phyloP scores from a whole-genome alignment of 2,797 vertebrate genomes.

The Meda fulgida region DNA sequence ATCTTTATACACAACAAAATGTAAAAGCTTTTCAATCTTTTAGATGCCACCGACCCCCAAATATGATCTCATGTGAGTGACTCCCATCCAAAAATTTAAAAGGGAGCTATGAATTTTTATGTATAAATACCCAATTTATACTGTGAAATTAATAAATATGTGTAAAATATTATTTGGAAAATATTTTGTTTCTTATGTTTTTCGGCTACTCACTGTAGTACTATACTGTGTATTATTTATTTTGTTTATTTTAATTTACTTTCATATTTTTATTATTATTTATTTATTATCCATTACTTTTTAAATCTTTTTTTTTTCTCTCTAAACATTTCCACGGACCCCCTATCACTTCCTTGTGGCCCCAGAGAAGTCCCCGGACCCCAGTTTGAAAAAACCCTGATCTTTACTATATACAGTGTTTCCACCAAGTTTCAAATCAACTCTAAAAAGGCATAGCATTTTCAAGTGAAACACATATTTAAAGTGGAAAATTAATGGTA shows the following conservation, averaged over 20 bases:
- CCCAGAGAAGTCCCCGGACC: not conserved
- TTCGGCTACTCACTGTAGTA: not conserved
- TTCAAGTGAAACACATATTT: not conserved
- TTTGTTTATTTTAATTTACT: not conserved
- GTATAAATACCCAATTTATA: not conserved
- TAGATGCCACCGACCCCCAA: not conserved
- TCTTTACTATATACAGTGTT: not conserved
- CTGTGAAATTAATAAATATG: not conserved
- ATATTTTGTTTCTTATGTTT: not conserved
- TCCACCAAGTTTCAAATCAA: not conserved
- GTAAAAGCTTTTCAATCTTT: not conserved
- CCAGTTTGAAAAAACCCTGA: not conserved
- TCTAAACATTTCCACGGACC: not conserved
- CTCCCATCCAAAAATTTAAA: not conserved
- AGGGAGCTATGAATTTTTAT: not conserved
- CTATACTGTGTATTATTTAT: not conserved
- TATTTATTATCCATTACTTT: not conserved
- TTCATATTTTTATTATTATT: not conserved
- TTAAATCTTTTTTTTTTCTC: not conserved
- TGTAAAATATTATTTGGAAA: not conserved
- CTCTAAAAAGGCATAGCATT: not conserved
- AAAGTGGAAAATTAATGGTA: not conserved
- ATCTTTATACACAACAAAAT: not conserved
- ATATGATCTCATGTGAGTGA: not conserved
- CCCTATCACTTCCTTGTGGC: not conserved